Conservation (phyloP, 2,888 invertebrate species). For the Phyllotreta cruciferae region DNA sequence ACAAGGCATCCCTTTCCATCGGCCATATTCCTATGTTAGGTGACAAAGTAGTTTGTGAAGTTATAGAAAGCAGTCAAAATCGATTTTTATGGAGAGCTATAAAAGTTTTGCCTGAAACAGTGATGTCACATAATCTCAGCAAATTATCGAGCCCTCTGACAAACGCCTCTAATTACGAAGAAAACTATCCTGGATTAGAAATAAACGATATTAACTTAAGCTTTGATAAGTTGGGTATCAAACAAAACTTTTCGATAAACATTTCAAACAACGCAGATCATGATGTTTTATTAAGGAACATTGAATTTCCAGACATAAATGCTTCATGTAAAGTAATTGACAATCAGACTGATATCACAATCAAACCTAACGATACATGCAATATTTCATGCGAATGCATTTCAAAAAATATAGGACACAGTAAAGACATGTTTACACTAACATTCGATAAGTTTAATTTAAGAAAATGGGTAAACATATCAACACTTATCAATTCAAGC, state of each 20-base stretch:
- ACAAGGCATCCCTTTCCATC: constrained; percentile 63
- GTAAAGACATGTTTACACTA: constrained; percentile 68
- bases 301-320: constrained; percentile 63
- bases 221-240: constrained; percentile 59
- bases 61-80: constrained; percentile 76
- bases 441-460: constrained; percentile 69
- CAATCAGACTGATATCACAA: constrained; percentile 50
- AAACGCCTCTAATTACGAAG: constrained; percentile 38
- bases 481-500: constrained; percentile 51
- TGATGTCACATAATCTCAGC: constrained; percentile 32
- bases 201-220: constrained; percentile 62
- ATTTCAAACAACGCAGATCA: constrained; percentile 60
- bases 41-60: constrained; percentile 70
- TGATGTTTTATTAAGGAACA: constrained; percentile 61
- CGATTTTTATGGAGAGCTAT: constrained; percentile 67
- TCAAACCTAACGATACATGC: constrained; percentile 1
- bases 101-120: constrained; percentile 55
- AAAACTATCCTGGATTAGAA: constrained; percentile 61
- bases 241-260: constrained; percentile 60
- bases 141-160: constrained; percentile 22
- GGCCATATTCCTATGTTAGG: constrained; percentile 66
- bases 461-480: constrained; percentile 66
- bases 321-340: constrained; percentile 47
- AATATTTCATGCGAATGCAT: constrained; percentile 60
- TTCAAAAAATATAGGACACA: constrained; percentile 68